phyloP scores from a whole-genome alignment of 2,113 vertebrate genomes.

The Forbesichthys agassizii region DNA sequence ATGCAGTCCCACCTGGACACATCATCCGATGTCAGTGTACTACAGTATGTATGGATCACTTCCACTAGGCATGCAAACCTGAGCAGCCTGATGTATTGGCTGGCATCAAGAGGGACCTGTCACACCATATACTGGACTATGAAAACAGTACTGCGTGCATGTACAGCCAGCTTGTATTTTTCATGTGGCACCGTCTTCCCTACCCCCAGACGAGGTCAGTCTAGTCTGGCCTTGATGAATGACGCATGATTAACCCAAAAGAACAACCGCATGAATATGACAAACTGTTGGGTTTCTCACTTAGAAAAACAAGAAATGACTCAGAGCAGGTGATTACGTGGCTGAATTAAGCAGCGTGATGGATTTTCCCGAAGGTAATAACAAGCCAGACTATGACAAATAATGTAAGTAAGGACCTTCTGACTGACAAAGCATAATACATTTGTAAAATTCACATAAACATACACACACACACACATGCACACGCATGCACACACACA shows the following conservation, averaged over 20 bases:
- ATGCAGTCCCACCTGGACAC: conserved; percentile 35
- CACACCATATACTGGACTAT: conserved; percentile 18
- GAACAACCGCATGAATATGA: conserved; percentile 47
- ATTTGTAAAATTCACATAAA: conserved; percentile 12
- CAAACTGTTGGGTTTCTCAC: conserved; percentile 35
- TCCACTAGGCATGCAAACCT: conserved; percentile 20
- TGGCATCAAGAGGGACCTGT: not conserved
- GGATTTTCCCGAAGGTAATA: conserved; percentile 54
- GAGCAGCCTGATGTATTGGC: not conserved
- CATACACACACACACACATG: too few relatives aligned
- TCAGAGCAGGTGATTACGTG: conserved; percentile 58
- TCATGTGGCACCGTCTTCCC: conserved; percentile 23
- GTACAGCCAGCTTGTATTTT: conserved; percentile 16
- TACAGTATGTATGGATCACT: conserved; percentile 37
- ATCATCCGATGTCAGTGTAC: not conserved
- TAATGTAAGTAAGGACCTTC: conserved; percentile 24
- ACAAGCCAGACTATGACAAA: conserved; percentile 47
- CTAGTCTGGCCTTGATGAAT: conserved; percentile 35
- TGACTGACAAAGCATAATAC: conserved; percentile 25
- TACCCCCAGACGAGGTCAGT: conserved; percentile 31
- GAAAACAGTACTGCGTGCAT: conserved; percentile 2
- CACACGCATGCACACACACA: too few relatives aligned
- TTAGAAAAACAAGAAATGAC: conserved; percentile 50
- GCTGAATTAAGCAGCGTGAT: conserved; percentile 53
- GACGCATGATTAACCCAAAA: conserved; percentile 14